Evolutionary conservation across 2,888 invertebrate species (phyloP).

Genomic region (Mesorhabditis spiculigera): DNA sequence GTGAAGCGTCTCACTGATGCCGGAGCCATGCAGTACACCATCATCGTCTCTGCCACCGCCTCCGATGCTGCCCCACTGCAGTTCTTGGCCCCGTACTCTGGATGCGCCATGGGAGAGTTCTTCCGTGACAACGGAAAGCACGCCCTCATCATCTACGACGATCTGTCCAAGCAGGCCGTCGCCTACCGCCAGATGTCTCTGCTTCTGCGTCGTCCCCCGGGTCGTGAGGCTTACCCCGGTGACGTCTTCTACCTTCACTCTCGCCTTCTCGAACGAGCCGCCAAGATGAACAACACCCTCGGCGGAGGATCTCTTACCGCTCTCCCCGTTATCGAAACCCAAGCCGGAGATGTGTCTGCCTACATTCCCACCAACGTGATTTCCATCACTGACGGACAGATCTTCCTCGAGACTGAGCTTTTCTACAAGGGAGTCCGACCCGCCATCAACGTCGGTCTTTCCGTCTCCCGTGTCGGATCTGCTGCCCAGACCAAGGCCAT

Average conservation of each 20-base stretch:
- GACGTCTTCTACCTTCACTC: slow-evolving; percentile 97
- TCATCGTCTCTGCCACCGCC: slow-evolving; percentile 96
- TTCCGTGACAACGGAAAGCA: slow-evolving; percentile 99
- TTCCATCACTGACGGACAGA: slow-evolving; percentile 98
- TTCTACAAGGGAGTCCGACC: slow-evolving; percentile 82
- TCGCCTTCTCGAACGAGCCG: slow-evolving; percentile 95
- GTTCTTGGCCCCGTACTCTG: slow-evolving; percentile 97
- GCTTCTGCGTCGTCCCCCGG: slow-evolving; percentile 95
- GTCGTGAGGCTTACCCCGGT: slow-evolving; percentile 99
- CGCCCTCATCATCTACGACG: slow-evolving; percentile 97
- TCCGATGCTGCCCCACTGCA: slow-evolving; percentile 99
- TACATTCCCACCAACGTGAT: slow-evolving; percentile 99
- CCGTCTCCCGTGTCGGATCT: slow-evolving; percentile 97
- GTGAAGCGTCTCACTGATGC: slow-evolving; percentile 72
- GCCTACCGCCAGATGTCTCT: slow-evolving; percentile 99
- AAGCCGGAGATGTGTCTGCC: slow-evolving; percentile 98
- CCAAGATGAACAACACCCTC: slow-evolving; percentile 94
- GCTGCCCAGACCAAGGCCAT: slow-evolving; percentile 99
- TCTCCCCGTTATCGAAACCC: slow-evolving; percentile 95
- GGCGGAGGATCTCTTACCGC: slow-evolving; percentile 96
- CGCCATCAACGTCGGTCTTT: slow-evolving; percentile 98
- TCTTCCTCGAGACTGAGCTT: slow-evolving; percentile 98
- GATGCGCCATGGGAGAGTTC: slow-evolving; percentile 99
- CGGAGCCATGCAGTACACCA: slow-evolving; percentile 91
- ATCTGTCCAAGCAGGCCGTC: slow-evolving; percentile 93